phyloP scores from a whole-genome alignment of 1,140 invertebrate genomes.

The Listronotus oregonensis region DNA sequence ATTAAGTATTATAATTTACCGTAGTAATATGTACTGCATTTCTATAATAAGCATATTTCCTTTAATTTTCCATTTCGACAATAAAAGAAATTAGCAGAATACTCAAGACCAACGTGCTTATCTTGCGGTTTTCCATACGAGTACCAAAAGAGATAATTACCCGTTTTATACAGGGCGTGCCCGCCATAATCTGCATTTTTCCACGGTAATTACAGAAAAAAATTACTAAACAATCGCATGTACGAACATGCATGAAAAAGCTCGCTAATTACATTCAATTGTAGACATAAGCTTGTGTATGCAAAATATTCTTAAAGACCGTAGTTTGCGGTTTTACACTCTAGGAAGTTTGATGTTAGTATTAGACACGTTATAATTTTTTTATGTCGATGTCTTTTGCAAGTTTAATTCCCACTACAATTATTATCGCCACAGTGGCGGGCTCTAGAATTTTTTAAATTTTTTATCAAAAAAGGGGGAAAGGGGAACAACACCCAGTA shows the following conservation, averaged over 20 bases:
- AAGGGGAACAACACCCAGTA: too few relatives aligned
- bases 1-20: too few relatives aligned
- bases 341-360: background rate
- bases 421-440: too few relatives aligned
- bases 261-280: constrained; percentile 10
- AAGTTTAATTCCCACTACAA: background rate
- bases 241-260: constrained; percentile 8
- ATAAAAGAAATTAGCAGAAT: too few relatives aligned
- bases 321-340: constrained; percentile 12
- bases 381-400: background rate
- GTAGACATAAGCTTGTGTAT: background rate
- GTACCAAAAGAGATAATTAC: background rate
- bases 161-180: constrained; percentile 19
- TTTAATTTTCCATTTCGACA: too few relatives aligned
- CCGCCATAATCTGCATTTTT: constrained; percentile 11
- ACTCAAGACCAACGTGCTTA: too few relatives aligned
- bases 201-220: constrained; percentile 9
- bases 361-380: constrained; percentile 7
- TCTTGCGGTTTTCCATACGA: too few relatives aligned
- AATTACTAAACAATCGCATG: constrained; percentile 7
- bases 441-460: too few relatives aligned
- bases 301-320: constrained; percentile 1
- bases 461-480: too few relatives aligned
- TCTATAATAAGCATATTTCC: too few relatives aligned
- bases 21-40: too few relatives aligned